Percentiles rank a stretch among this genome's conserved stretches.
phyloP scores from a whole-genome alignment of 2,888 invertebrate species.

The Pelosia muscerda region DNA sequence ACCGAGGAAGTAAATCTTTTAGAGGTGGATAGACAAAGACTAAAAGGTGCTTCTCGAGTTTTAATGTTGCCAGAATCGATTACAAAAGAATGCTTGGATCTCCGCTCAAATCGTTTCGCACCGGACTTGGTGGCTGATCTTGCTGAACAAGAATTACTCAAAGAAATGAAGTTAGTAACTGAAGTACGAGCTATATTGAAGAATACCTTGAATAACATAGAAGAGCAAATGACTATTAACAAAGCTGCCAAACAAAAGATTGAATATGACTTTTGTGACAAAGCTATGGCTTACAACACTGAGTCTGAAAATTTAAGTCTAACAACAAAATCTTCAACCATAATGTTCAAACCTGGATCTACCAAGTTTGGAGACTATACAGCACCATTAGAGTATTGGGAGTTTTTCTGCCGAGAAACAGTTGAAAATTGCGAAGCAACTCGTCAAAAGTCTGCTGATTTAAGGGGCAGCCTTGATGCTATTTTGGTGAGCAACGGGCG shows the following conservation, averaged over 20 bases:
- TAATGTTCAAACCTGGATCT: conserved; percentile 93
- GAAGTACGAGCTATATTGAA: conserved; percentile 89
- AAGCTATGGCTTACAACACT: conserved; percentile 92
- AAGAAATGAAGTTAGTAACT: conserved; percentile 90
- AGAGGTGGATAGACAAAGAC: conserved; percentile 89
- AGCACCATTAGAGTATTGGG: conserved; percentile 91
- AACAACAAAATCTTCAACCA: conserved; percentile 89
- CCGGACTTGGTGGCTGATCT: conserved; percentile 92
- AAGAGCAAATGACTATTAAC: conserved; percentile 90
- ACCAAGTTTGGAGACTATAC: conserved; percentile 92
- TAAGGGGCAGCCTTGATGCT: conserved; percentile 91
- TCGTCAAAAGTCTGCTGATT: conserved; percentile 90
- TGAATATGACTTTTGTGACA: conserved; percentile 97
- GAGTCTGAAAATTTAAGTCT: conserved; percentile 90
- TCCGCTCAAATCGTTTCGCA: conserved; percentile 89
- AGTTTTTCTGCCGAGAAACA: conserved; percentile 92
- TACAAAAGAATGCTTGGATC: conserved; percentile 91
- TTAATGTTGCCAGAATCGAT: conserved; percentile 91
- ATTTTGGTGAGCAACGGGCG: conserved; percentile 92
- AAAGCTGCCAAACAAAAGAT: conserved; percentile 93
- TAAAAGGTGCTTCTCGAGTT: conserved; percentile 89
- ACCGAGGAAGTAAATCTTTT: conserved; percentile 90
- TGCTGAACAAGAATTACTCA: conserved; percentile 92
- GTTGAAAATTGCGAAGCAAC: conserved; percentile 92
- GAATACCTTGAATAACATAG: conserved; percentile 89